phyloP scores from a whole-genome alignment of 2,797 vertebrate species.

The Tarsius wallacei region DNA sequence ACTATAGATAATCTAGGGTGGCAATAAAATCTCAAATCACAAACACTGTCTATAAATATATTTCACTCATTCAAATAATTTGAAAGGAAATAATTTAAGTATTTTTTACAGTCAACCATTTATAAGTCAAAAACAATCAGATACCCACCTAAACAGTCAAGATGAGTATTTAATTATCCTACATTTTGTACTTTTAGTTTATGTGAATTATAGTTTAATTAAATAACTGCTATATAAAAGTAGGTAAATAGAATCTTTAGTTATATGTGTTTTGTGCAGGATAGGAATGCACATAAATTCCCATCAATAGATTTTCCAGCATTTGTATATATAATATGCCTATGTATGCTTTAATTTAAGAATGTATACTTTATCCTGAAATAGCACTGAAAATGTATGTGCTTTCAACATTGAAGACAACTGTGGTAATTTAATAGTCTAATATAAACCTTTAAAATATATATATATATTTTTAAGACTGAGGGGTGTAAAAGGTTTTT shows the following conservation, averaged over 20 bases:
- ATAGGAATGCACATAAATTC: conserved; percentile 19
- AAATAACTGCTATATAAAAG: neutral
- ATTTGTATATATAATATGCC: neutral
- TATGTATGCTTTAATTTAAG: neutral
- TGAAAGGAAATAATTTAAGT: conserved; percentile 34
- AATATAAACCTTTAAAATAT: neutral
- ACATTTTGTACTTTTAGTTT: neutral
- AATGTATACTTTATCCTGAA: neutral
- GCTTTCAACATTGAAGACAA: neutral
- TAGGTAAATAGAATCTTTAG: neutral
- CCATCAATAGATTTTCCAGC: neutral
- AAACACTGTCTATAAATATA: neutral
- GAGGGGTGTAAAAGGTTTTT: neutral
- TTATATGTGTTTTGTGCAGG: neutral
- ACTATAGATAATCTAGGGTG: neutral
- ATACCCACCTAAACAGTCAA: neutral
- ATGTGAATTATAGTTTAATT: neutral
- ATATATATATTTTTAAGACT: neutral
- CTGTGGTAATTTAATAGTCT: neutral
- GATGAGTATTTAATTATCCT: neutral
- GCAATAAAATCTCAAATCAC: neutral
- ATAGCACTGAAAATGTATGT: neutral
- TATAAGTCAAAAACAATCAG: neutral
- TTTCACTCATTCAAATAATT: neutral
- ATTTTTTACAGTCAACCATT: neutral